Percentiles rank a stretch among this genome's conserved stretches.
These are phyloP conservation scores for Ochotona curzoniae DNA, from an alignment of 2,113 vertebrate genomes.

Conservation along the genomic window DNA sequence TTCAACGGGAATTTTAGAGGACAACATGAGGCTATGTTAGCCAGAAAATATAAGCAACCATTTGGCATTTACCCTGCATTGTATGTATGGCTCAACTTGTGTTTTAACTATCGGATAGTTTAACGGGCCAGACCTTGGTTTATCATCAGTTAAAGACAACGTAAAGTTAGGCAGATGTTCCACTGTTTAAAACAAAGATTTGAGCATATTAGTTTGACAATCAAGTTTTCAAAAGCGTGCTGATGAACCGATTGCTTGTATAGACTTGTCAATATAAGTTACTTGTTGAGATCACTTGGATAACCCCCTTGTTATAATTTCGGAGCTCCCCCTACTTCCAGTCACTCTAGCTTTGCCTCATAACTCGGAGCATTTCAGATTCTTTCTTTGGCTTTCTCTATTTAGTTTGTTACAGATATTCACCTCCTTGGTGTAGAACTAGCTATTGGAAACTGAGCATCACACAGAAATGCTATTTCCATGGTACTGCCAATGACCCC, in stretches of 20 bases:
- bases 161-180: constrained; percentile 20
- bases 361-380: constrained; percentile 33
- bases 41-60: constrained; percentile 38
- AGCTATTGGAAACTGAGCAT: background rate
- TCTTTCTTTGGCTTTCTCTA: constrained; percentile 37
- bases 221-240: constrained; percentile 29
- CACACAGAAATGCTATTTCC: constrained; percentile 30
- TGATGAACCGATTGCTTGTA: constrained; percentile 35
- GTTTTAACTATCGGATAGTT: constrained; percentile 37
- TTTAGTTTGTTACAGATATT: constrained; percentile 7
- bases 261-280: background rate
- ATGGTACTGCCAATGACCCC: background rate
- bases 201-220: constrained; percentile 32
- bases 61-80: background rate
- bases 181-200: constrained; percentile 15
- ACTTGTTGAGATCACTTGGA: constrained; percentile 13
- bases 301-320: constrained; percentile 33
- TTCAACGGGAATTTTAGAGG: constrained; percentile 31
- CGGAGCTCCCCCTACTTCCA: background rate
- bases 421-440: constrained; percentile 27
- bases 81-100: background rate
- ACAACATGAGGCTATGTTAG: background rate
- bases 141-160: constrained; percentile 47
- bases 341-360: background rate
- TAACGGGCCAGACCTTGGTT: constrained; percentile 4